phyloP scores from a whole-genome alignment of 1,140 invertebrate genomes.

The Pogonomyrmex californicus region DNA sequence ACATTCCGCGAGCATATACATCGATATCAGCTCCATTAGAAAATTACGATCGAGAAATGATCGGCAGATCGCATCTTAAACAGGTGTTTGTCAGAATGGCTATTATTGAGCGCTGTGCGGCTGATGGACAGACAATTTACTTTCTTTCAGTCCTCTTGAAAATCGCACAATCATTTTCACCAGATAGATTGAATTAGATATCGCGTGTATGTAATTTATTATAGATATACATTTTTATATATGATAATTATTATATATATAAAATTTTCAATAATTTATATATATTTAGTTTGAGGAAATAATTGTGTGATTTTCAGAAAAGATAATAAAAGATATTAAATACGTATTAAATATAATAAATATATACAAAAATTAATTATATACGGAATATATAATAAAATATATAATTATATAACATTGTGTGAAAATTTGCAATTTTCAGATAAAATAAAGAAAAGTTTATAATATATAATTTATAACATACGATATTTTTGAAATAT shows the following conservation, averaged over 20 bases:
- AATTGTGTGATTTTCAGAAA: background rate
- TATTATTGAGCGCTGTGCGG: background rate
- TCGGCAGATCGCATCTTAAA: conserved; percentile 47
- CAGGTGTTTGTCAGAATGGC: conserved; percentile 3
- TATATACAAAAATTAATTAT: background rate
- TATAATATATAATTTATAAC: background rate
- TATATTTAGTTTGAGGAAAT: background rate
- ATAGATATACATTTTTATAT: background rate
- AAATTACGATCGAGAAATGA: conserved; percentile 53
- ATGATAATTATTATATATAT: background rate
- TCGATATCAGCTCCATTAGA: conserved; percentile 63
- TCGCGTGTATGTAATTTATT: background rate
- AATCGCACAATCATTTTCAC: conserved; percentile 8
- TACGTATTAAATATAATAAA: background rate
- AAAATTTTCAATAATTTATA: background rate
- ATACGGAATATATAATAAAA: background rate
- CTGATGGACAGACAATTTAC: conserved; percentile 14
- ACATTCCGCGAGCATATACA: background rate
- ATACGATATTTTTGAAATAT: background rate
- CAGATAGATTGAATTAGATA: background rate
- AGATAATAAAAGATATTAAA: background rate
- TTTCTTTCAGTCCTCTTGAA: background rate
- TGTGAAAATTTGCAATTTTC: no score
- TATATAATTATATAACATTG: no score
- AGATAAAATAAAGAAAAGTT: background rate